A percentile compares a stretch with the other conserved stretches of the same genome.
Conservation (phyloP, 2,797 vertebrate species). For the Malacoctenus gilli region DNA sequence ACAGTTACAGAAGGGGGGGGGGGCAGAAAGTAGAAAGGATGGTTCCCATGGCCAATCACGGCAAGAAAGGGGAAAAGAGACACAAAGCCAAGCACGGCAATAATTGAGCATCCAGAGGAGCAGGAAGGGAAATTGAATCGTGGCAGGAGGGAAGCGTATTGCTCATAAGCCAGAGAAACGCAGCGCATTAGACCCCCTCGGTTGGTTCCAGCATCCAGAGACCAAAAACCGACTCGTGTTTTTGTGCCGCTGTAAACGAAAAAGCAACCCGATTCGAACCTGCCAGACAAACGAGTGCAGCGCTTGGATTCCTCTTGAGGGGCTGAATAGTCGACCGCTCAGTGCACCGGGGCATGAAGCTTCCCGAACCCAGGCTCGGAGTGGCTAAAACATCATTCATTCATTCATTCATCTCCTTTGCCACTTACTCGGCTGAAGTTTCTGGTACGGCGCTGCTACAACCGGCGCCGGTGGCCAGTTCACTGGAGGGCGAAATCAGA, state of each 20-base stretch:
- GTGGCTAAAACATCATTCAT: too few species aligned
- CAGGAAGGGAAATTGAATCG: not conserved
- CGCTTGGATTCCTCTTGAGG: too few species aligned
- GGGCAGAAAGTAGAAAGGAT: not conserved
- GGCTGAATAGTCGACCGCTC: too few species aligned
- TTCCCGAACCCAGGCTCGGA: too few species aligned
- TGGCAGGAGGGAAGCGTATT: not conserved
- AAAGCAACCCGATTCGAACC: slow-evolving; percentile 40
- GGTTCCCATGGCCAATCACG: slow-evolving; percentile 13
- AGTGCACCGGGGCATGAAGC: too few species aligned
- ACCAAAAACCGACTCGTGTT: slow-evolving; percentile 18
- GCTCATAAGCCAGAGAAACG: not conserved
- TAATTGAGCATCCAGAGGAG: not conserved
- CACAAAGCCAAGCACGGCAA: not conserved
- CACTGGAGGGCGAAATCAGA: too few species aligned
- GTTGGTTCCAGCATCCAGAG: slow-evolving; percentile 32
- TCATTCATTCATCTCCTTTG: too few species aligned
- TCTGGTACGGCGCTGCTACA: too few species aligned
- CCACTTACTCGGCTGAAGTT: too few species aligned
- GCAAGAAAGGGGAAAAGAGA: not conserved
- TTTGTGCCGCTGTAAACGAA: slow-evolving; percentile 50
- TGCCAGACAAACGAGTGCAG: slow-evolving; percentile 52
- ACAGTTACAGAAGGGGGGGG: not conserved
- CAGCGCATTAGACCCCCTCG: slow-evolving; percentile 12
- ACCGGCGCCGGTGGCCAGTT: too few species aligned